phyloP scores from a whole-genome alignment of 2,888 invertebrate species.

The Therioaphis trifolii region DNA sequence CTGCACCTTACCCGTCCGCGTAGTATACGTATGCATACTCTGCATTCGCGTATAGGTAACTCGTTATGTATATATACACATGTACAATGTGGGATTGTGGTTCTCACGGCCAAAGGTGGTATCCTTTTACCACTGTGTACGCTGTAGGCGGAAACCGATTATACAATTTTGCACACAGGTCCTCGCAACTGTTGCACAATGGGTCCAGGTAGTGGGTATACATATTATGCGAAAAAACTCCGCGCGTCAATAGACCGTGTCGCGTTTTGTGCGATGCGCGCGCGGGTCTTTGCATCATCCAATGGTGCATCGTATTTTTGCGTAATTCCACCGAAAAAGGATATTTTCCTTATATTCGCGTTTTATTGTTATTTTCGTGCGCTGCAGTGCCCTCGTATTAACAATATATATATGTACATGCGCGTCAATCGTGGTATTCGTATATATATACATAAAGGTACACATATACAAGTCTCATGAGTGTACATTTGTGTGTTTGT shows the following conservation, averaged over 20 bases:
- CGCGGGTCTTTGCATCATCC: slow-evolving; percentile 25
- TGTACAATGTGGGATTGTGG: slow-evolving; percentile 11
- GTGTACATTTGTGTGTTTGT: background rate
- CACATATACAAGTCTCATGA: too few species aligned
- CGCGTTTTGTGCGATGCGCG: slow-evolving; percentile 32
- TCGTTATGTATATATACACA: background rate
- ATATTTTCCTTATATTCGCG: slow-evolving; percentile 19
- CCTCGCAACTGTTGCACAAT: slow-evolving; percentile 61
- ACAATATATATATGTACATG: background rate
- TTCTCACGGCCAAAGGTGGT: slow-evolving; percentile 56
- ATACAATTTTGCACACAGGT: slow-evolving; percentile 54
- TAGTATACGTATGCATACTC: background rate
- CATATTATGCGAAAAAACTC: slow-evolving; percentile 26
- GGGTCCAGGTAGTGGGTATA: slow-evolving; percentile 46
- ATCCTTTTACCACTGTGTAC: slow-evolving; percentile 34
- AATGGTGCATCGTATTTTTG: slow-evolving; percentile 49
- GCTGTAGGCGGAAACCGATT: slow-evolving; percentile 57
- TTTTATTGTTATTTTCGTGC: too few species aligned
- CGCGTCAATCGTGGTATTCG: too few species aligned
- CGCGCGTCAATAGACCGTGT: slow-evolving; percentile 46
- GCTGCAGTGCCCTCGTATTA: background rate
- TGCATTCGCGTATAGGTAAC: background rate
- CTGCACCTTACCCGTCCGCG: background rate
- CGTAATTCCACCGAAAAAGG: slow-evolving; percentile 60
- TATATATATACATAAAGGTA: background rate